Conservation (phyloP, 2,113 vertebrate genomes). For the Rhineura floridana region DNA sequence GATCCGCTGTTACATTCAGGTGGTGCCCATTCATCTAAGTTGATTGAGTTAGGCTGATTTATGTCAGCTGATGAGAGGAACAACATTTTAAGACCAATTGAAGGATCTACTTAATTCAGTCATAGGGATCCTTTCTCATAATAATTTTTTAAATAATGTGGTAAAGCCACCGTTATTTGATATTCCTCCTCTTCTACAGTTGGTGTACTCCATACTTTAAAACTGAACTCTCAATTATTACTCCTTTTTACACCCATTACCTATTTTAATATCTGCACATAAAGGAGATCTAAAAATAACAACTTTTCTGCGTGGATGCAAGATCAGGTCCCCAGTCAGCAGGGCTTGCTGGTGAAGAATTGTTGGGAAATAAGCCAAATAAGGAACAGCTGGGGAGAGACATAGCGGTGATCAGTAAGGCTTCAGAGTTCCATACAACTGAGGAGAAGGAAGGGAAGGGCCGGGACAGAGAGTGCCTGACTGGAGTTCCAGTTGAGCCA, state of each 20-base stretch:
- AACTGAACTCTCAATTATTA: background rate
- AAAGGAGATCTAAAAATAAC: too few relatives aligned
- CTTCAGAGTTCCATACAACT: too few relatives aligned
- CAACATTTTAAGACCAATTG: background rate
- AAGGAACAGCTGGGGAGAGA: too few relatives aligned
- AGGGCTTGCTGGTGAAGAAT: too few relatives aligned
- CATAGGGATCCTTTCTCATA: background rate
- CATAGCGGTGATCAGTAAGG: too few relatives aligned
- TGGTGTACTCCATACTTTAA: background rate
- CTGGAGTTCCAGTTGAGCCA: too few relatives aligned
- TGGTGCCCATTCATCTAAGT: background rate
- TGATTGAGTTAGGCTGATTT: background rate
- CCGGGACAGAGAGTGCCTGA: too few relatives aligned
- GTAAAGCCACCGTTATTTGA: background rate
- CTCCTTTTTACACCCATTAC: background rate
- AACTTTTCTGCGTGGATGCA: too few relatives aligned
- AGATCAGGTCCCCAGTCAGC: too few relatives aligned
- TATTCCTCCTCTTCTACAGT: background rate
- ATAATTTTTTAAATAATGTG: background rate
- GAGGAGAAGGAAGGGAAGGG: too few relatives aligned
- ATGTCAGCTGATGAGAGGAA: background rate
- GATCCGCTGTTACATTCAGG: background rate
- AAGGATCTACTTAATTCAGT: background rate
- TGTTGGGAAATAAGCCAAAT: too few relatives aligned
- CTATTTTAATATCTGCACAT: background rate